Evolutionary conservation across 2,113 vertebrate species (phyloP), one percentile per base, ranked within the genome.

Genomic region (Zosterops pallidus): DNA sequence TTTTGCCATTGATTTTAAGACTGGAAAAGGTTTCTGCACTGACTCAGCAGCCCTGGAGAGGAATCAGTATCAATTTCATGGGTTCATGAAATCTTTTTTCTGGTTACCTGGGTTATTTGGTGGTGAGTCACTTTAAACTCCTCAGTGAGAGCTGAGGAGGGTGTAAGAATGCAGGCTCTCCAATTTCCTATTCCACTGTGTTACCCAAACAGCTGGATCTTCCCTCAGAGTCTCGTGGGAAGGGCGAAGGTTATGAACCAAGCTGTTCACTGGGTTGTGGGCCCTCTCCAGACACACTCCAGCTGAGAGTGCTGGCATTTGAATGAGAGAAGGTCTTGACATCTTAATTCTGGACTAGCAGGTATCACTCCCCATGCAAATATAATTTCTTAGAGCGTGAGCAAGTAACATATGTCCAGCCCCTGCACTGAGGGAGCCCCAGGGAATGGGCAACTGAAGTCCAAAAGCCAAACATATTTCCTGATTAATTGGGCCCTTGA

Each of bases 391-490:
- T 63, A 93, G 67, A 89, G 91, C 0, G 1, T 83, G 70, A 92
- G 84, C 71, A 82, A 95, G 90, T 90, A 97, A 95, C 95, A 96
- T 97, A 96, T 96, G 96, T 97, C 95, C 93, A 90, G 55, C 82
- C 93, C 70, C 82, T 1, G 6, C 90, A 63, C 62, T 90, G 84
- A 49, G 67, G 78, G 21, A 88, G 94, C 95, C 95, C 94, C 60
- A 52, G 95, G 94, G 93, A 97, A 94, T 83, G 87, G 94, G 59
- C 90, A 96, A 90, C 89, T 94, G 75, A 85, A 94, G 82, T 97
- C 93, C 90, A 92, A 96, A 92, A 97, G 67, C 95, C 84, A 96
- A 96, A 97, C 93, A 95, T 90, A 95, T 97, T 96, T 97, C 79
- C 91, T 91, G 75, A 91, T 96, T 97, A 95, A 97, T 97, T 96